Evolutionary conservation across 1,140 invertebrate genomes (phyloP).

Genomic region (Probaryconus sp.): DNA sequence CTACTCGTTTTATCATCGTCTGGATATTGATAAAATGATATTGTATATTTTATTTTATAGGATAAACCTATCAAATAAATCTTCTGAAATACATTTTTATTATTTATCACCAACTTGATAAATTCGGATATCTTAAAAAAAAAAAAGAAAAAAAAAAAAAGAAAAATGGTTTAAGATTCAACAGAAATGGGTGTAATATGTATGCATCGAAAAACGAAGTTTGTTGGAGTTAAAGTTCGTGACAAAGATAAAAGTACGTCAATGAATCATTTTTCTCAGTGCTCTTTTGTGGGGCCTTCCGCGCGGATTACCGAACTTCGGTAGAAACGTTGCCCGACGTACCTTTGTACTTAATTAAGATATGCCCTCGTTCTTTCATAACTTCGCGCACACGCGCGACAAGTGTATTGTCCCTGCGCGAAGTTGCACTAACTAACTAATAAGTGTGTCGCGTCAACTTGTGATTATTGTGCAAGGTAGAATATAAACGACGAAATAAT

Average conservation of each 20-base stretch:
- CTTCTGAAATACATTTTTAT: too few species aligned
- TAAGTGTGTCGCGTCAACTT: constrained; percentile 64
- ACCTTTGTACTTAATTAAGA: constrained; percentile 73
- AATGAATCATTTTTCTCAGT: constrained; percentile 57
- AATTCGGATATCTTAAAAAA: too few species aligned
- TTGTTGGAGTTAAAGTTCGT: constrained; percentile 14
- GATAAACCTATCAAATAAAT: too few species aligned
- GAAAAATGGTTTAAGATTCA: too few species aligned
- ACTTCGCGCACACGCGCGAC: constrained; percentile 62
- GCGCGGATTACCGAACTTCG: constrained; percentile 57
- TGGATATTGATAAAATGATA: too few species aligned
- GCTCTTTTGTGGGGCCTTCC: constrained; percentile 58
- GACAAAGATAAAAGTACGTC: constrained; percentile 16
- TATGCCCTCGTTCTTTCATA: constrained; percentile 77
- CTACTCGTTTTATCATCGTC: too few species aligned
- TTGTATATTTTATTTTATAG: too few species aligned
- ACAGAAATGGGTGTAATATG: too few species aligned
- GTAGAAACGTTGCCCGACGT: constrained; percentile 62
- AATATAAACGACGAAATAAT: constrained; percentile 42
- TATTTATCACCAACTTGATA: too few species aligned
- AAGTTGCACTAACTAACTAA: constrained; percentile 63
- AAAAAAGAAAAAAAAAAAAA: too few species aligned
- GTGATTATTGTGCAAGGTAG: constrained; percentile 51
- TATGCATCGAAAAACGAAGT: background rate
- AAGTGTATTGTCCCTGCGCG: constrained; percentile 58